phyloP scores from a whole-genome alignment of 2,888 invertebrate species.

The Brachyptera putata region DNA sequence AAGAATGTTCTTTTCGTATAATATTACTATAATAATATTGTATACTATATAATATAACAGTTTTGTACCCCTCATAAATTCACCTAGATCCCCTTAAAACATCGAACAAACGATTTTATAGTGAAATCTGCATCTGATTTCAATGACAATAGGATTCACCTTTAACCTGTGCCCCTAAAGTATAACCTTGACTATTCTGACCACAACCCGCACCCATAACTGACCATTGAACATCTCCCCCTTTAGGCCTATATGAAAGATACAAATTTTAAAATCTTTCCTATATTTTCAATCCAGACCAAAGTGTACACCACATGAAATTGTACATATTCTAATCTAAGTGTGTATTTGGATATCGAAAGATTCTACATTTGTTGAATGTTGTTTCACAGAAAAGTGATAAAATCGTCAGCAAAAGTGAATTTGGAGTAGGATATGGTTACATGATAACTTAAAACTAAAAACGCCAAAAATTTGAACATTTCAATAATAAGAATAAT shows the following conservation, averaged over 20 bases:
- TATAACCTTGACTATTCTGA: background rate
- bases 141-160: constrained; percentile 7
- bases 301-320: too few relatives aligned
- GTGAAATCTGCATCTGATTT: constrained; percentile 10
- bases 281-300: too few relatives aligned
- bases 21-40: background rate
- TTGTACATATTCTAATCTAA: too few relatives aligned
- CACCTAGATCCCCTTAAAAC: background rate
- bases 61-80: constrained; percentile 5
- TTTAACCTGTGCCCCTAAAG: constrained; percentile 6
- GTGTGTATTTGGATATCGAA: too few relatives aligned
- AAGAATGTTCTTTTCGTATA: background rate
- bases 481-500: background rate
- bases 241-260: background rate
- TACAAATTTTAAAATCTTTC: background rate
- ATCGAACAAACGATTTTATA: background rate
- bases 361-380: too few relatives aligned
- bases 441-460: background rate
- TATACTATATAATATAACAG: too few relatives aligned
- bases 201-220: background rate
- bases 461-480: too few relatives aligned
- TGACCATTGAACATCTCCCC: background rate
- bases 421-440: background rate
- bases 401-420: background rate
- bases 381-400: background rate